Evolutionary conservation across 2,888 invertebrate genomes (phyloP).

Genomic region (Muscina levida): DNA sequence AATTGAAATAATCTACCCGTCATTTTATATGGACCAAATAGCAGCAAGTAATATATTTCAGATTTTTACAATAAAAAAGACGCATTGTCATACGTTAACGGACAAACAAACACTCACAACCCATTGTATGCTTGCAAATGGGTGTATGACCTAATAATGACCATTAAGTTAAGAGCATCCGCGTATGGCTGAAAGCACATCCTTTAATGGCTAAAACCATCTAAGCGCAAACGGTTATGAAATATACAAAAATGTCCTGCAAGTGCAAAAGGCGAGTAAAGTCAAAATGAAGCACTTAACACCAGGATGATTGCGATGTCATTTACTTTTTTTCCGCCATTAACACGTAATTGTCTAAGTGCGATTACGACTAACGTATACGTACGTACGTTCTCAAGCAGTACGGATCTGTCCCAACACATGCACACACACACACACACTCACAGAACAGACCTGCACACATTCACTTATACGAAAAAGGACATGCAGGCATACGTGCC

Average conservation of each 20-base stretch:
- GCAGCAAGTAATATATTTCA: too few relatives aligned
- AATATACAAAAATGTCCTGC: conserved; percentile 37
- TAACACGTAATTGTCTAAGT: conserved; percentile 61
- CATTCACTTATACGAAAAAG: background rate
- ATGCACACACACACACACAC: conserved; percentile 31
- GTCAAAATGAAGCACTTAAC: conserved; percentile 38
- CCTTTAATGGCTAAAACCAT: background rate
- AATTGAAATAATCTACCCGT: too few relatives aligned
- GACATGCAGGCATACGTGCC: too few relatives aligned
- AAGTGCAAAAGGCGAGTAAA: conserved; percentile 14
- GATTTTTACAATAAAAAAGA: too few relatives aligned
- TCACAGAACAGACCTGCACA: background rate
- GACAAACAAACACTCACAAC: too few relatives aligned
- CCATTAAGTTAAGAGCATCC: background rate
- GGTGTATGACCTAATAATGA: too few relatives aligned
- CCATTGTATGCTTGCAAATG: too few relatives aligned
- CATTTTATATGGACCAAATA: too few relatives aligned
- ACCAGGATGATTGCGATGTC: conserved; percentile 33
- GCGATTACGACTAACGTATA: conserved; percentile 11
- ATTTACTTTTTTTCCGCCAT: conserved; percentile 51
- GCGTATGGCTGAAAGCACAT: background rate
- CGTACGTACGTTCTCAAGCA: too few relatives aligned
- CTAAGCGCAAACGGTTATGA: conserved; percentile 50
- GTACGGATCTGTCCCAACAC: too few relatives aligned
- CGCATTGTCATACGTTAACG: too few relatives aligned